Conservation (phyloP, 2,888 invertebrate species). For the Periphyllus acericola region DNA sequence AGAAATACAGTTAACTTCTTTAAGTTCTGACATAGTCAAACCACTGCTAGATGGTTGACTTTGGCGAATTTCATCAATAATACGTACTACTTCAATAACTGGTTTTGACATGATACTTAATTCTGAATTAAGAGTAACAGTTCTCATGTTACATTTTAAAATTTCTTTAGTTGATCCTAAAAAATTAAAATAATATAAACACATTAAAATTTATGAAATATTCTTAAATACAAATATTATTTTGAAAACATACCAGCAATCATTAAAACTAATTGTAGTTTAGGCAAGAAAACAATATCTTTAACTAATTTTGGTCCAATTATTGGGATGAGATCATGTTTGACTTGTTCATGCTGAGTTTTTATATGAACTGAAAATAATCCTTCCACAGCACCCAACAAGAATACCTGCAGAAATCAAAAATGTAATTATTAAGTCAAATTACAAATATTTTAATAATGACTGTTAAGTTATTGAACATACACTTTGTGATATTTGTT, state of each 20-base stretch:
- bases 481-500: conserved; percentile 60
- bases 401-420: conserved; percentile 40
- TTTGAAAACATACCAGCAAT: conserved; percentile 55
- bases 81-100: conserved; percentile 48
- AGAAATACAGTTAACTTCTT: conserved; percentile 53
- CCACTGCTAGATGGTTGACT: conserved; percentile 36
- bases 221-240: background rate
- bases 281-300: conserved; percentile 56
- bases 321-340: conserved; percentile 58
- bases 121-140: conserved; percentile 40
- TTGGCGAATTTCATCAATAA: conserved; percentile 45
- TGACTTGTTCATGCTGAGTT: conserved; percentile 35
- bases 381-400: conserved; percentile 62
- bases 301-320: conserved; percentile 59
- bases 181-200: background rate
- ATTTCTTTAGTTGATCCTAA: conserved; percentile 50
- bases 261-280: conserved; percentile 61
- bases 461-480: background rate
- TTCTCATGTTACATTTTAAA: conserved; percentile 56
- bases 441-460: background rate
- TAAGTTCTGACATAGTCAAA: conserved; percentile 43
- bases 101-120: conserved; percentile 57
- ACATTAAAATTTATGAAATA: background rate
- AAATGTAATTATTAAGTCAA: background rate
- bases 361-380: conserved; percentile 62